These are phyloP conservation scores for Hypothenemus hampei DNA, from an alignment of 1,140 invertebrate species.

Conservation along the genomic window DNA sequence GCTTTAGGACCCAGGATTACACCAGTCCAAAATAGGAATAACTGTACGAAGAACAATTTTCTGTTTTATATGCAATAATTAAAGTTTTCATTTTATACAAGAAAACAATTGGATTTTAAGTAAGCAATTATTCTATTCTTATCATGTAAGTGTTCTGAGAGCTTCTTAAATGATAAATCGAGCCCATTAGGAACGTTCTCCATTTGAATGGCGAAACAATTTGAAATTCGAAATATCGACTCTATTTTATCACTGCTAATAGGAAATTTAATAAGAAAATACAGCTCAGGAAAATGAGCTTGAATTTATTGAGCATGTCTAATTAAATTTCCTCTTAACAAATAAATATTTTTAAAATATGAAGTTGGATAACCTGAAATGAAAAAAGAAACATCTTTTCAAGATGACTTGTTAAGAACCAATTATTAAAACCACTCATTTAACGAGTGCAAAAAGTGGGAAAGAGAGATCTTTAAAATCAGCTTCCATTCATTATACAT, in stretches of 20 bases:
- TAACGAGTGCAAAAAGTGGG: too few species aligned
- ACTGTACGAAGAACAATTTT: not conserved
- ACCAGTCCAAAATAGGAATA: not conserved
- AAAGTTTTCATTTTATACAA: not conserved
- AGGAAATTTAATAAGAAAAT: too few species aligned
- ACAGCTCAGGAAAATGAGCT: too few species aligned
- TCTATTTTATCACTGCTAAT: not conserved
- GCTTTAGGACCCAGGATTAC: slow-evolving; percentile 2
- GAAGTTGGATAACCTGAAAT: too few species aligned
- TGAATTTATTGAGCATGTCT: too few species aligned
- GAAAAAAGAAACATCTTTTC: too few species aligned
- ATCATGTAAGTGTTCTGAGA: not conserved
- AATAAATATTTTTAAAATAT: too few species aligned
- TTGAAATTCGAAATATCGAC: not conserved
- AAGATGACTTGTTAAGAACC: too few species aligned
- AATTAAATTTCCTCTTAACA: too few species aligned
- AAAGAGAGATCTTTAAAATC: too few species aligned
- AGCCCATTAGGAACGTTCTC: not conserved
- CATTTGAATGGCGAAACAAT: not conserved
- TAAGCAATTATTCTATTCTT: not conserved
- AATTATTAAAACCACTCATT: too few species aligned
- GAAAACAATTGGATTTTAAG: not conserved
- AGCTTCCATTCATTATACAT: too few species aligned
- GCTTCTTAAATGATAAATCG: not conserved
- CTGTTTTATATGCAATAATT: not conserved